A percentile compares a stretch with the other conserved stretches of the same genome.
These are phyloP conservation scores for Lepidotrigona ventralis DNA, from an alignment of 1,140 invertebrate species.

Conservation along the genomic window DNA sequence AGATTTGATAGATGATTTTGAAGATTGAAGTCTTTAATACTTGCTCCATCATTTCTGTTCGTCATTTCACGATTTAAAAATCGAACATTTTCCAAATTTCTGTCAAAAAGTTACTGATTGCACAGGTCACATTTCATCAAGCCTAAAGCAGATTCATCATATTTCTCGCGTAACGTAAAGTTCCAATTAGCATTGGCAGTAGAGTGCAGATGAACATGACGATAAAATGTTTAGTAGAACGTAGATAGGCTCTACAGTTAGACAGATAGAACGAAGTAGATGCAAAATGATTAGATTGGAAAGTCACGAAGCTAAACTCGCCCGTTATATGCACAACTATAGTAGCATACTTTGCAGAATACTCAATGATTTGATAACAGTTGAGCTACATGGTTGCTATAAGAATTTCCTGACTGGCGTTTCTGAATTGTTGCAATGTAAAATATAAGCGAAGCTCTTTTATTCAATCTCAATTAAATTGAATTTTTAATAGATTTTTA, in stretches of 20 bases:
- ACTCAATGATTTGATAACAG: neutral
- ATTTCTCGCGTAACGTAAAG: neutral
- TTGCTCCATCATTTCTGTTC: too few relatives aligned
- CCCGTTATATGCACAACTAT: neutral
- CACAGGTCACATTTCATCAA: too few relatives aligned
- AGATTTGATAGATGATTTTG: too few relatives aligned
- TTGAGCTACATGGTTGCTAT: neutral
- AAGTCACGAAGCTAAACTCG: neutral
- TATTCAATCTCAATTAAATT: too few relatives aligned
- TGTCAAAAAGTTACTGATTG: too few relatives aligned
- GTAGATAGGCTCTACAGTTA: neutral
- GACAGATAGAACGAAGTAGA: neutral
- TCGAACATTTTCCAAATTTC: too few relatives aligned
- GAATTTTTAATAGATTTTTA: too few relatives aligned
- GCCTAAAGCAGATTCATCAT: neutral
- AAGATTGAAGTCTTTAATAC: too few relatives aligned
- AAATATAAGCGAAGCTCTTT: too few relatives aligned
- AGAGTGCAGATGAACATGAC: neutral
- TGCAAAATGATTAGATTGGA: neutral
- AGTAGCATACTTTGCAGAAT: neutral
- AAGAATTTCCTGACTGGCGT: neutral
- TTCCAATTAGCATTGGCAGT: neutral
- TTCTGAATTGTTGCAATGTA: too few relatives aligned
- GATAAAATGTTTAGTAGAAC: neutral
- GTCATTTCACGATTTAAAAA: neutral